Evolutionary conservation across 2,113 vertebrate species (phyloP).

Genomic region (Forbesichthys papilliferus): DNA sequence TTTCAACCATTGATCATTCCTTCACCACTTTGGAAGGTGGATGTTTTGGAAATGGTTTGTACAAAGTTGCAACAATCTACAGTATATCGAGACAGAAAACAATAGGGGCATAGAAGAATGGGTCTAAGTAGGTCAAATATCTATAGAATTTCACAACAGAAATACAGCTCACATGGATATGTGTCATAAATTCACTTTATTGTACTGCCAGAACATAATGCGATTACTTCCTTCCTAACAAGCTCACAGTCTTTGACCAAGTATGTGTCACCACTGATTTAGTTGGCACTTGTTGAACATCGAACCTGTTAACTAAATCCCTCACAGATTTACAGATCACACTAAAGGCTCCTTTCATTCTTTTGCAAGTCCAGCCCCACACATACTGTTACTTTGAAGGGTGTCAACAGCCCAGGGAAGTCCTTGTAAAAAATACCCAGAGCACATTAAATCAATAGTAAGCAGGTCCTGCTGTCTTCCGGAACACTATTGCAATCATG

Average conservation of each 20-base stretch:
- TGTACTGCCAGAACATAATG: not conserved
- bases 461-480: not conserved
- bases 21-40: too few species aligned
- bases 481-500: too few species aligned
- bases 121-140: slow-evolving; percentile 11
- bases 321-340: not conserved
- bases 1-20: too few species aligned
- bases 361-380: not conserved
- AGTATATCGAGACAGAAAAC: too few species aligned
- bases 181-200: slow-evolving; percentile 2
- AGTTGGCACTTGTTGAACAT: not conserved
- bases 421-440: not conserved
- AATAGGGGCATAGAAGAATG: not conserved
- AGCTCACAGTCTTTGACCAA: not conserved
- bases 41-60: not conserved
- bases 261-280: not conserved
- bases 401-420: not conserved
- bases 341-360: not conserved
- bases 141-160: not conserved
- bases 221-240: not conserved
- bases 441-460: slow-evolving; percentile 3
- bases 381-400: not conserved
- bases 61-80: not conserved
- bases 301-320: not conserved
- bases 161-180: not conserved